These are phyloP conservation scores for Drosophila cyrtoloma DNA, from an alignment of 2,888 invertebrate genomes.

Conservation along the genomic window DNA sequence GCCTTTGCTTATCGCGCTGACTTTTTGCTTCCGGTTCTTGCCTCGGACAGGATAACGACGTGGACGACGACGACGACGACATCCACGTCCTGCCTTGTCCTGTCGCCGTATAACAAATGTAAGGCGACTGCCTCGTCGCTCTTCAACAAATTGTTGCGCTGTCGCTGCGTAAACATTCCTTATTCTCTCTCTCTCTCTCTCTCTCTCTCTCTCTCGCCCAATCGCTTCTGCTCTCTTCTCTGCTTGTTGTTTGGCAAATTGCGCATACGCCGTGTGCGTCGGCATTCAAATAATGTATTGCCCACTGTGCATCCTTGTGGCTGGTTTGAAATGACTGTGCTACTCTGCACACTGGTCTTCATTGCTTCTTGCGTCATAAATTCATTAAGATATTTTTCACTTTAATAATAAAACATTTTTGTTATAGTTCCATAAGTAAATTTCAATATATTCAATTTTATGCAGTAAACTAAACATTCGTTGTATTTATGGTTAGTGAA, in stretches of 20 bases:
- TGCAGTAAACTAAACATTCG: not conserved
- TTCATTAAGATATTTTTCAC: too few species aligned
- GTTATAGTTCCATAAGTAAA: not conserved
- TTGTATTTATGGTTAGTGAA: not conserved
- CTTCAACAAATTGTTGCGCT: constrained; percentile 78
- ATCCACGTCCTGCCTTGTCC: constrained; percentile 26
- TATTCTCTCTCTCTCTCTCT: constrained; percentile 14
- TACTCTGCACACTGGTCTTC: constrained; percentile 23
- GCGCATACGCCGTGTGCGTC: constrained; percentile 77
- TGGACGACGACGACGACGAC: constrained; percentile 1
- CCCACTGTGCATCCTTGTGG: constrained; percentile 67
- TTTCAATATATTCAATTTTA: not conserved
- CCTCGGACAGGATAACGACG: constrained; percentile 58
- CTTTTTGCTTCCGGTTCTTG: constrained; percentile 74
- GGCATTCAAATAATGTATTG: constrained; percentile 15
- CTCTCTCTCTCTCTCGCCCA: constrained; percentile 1
- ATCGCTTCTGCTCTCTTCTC: constrained; percentile 12
- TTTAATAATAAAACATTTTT: not conserved
- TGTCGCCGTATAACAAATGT: constrained; percentile 48
- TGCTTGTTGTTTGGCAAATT: constrained; percentile 37
- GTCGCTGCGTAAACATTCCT: constrained; percentile 61
- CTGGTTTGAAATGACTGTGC: constrained; percentile 33
- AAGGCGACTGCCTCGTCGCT: constrained; percentile 46
- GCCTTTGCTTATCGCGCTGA: constrained; percentile 73
- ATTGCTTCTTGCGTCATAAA: not conserved